Evolutionary conservation across 2,888 invertebrate genomes (phyloP).

Genomic region (Hirtodrosophila histrioides): DNA sequence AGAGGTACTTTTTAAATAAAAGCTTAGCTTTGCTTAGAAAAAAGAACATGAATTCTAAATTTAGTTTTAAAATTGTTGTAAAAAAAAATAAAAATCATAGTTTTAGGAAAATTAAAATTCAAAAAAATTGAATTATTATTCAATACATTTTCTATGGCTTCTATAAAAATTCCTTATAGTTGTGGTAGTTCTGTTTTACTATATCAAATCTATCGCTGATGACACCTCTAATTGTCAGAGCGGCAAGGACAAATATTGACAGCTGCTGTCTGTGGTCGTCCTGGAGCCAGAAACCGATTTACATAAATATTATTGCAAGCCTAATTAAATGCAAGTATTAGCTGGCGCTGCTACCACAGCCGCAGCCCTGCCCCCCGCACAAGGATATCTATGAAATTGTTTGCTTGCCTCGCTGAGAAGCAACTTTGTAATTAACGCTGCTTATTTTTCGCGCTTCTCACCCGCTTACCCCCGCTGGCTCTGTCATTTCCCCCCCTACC

Average conservation of each 20-base stretch:
- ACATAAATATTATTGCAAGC: constrained; percentile 81
- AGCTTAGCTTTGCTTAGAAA: no score
- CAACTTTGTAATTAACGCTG: constrained; percentile 68
- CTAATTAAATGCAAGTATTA: constrained; percentile 81
- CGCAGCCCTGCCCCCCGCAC: not conserved
- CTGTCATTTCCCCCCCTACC: not conserved
- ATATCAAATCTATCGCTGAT: no score
- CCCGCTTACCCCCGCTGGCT: not conserved
- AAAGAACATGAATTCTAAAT: no score
- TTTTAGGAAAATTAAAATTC: no score
- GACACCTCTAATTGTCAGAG: constrained; percentile 1
- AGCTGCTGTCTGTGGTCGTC: constrained; percentile 53
- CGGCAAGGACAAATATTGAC: constrained; percentile 64
- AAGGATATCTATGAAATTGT: constrained; percentile 40
- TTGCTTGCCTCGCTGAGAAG: constrained; percentile 40
- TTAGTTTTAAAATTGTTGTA: no score
- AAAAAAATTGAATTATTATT: no score
- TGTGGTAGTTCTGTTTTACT: no score
- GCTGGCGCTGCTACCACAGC: constrained; percentile 34
- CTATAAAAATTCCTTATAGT: no score
- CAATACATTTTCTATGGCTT: no score
- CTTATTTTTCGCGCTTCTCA: constrained; percentile 60
- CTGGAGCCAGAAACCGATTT: constrained; percentile 69
- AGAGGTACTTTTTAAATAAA: no score
- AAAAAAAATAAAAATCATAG: no score